A percentile compares a stretch with the other conserved stretches of the same genome.
Conservation (phyloP, 2,888 invertebrate genomes). For the Chironomus riparius region DNA sequence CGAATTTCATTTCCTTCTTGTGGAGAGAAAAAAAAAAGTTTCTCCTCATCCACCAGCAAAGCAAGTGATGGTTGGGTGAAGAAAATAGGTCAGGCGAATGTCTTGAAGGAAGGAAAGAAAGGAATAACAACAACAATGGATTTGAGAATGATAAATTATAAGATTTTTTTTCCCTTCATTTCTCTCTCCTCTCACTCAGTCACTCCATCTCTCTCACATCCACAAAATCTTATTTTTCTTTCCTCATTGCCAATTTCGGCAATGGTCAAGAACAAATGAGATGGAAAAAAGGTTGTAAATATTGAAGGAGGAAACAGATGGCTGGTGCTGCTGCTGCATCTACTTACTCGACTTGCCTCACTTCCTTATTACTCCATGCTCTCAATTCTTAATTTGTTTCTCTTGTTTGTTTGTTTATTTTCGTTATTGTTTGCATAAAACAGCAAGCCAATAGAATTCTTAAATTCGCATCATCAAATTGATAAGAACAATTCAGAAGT, state of each 20-base stretch:
- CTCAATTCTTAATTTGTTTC: background rate
- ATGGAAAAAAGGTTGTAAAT: slow-evolving; percentile 9
- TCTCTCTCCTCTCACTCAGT: background rate
- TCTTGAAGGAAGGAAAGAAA: background rate
- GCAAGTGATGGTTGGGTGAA: background rate
- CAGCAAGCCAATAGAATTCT: background rate
- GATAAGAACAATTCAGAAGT: background rate
- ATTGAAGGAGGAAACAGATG: background rate
- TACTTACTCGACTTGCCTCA: background rate
- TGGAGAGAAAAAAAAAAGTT: background rate
- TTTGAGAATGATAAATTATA: slow-evolving; percentile 1
- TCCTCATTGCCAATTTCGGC: background rate
- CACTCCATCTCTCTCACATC: no score
- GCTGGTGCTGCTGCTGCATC: background rate
- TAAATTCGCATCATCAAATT: background rate
- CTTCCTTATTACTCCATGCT: background rate
- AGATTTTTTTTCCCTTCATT: background rate
- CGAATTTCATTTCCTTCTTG: background rate
- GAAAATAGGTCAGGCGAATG: slow-evolving; percentile 5
- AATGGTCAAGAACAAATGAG: slow-evolving; percentile 18
- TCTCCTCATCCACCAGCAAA: no score
- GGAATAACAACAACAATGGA: background rate
- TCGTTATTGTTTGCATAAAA: background rate
- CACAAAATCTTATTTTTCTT: background rate
- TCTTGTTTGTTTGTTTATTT: background rate